Percentiles rank a stretch among this genome's conserved stretches.
phyloP scores from a whole-genome alignment of 2,797 vertebrate species.

The Pseudomugil gertrudae region DNA sequence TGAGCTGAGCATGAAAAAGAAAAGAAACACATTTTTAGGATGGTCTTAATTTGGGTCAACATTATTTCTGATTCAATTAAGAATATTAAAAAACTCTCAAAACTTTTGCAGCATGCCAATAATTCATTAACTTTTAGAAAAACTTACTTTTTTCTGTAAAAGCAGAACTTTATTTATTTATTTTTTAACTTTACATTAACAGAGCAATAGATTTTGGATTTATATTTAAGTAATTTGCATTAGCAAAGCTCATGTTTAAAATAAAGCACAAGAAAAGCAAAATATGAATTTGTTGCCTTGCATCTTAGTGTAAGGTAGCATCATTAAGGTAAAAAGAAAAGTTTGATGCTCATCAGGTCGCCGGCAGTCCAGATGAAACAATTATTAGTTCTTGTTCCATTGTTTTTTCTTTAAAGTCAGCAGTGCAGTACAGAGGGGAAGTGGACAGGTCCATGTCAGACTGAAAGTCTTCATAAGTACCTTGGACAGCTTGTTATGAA shows the following conservation, averaged over 20 bases:
- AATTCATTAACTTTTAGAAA: no score
- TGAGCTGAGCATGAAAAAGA: no score
- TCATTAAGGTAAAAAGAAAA: not conserved
- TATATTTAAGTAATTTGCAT: not conserved
- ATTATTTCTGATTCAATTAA: not conserved
- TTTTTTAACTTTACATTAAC: no score
- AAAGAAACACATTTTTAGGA: not conserved
- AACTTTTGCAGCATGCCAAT: no score
- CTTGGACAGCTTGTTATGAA: constrained; percentile 39
- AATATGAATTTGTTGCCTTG: not conserved
- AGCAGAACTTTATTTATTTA: no score
- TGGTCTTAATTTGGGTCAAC: not conserved
- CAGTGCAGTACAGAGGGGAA: not conserved
- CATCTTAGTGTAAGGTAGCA: not conserved
- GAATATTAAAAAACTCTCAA: not conserved
- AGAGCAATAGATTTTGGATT: not conserved
- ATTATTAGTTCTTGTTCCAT: not conserved
- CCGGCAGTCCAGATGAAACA: not conserved
- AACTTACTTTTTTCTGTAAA: no score
- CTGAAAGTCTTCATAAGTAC: constrained; percentile 9
- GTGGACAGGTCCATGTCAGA: constrained; percentile 15
- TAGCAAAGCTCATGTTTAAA: not conserved
- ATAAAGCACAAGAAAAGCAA: not conserved
- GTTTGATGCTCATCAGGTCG: not conserved
- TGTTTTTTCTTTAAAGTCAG: not conserved